These are phyloP conservation scores for Megastigmus dorsalis DNA, from an alignment of 2,888 invertebrate genomes.

Conservation along the genomic window DNA sequence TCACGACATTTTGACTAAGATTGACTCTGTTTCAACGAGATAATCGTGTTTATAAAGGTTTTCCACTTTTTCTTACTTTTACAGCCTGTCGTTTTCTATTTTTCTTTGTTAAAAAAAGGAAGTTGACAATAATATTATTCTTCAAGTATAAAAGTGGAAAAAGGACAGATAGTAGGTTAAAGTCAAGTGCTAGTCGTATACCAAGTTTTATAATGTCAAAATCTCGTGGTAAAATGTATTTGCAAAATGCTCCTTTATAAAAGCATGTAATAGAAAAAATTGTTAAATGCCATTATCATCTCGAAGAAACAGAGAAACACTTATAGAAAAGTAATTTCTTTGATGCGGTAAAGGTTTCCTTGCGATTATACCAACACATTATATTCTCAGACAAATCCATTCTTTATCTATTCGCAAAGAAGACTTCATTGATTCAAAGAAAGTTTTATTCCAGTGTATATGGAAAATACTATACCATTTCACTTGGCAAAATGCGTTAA, in stretches of 20 bases:
- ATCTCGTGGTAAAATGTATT: neutral
- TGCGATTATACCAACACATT: too few relatives aligned
- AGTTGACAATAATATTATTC: neutral
- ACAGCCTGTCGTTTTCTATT: neutral
- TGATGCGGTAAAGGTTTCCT: neutral
- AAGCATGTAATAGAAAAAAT: neutral
- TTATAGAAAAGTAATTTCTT: too few relatives aligned
- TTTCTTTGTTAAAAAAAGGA: slow-evolving; percentile 1
- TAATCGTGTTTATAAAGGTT: slow-evolving; percentile 5
- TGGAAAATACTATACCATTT: too few relatives aligned
- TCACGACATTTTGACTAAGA: slow-evolving; percentile 50
- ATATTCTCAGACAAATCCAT: too few relatives aligned
- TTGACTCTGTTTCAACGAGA: slow-evolving; percentile 55
- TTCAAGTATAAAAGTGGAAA: slow-evolving; percentile 64
- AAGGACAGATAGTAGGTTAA: slow-evolving; percentile 37
- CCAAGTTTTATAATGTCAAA: neutral
- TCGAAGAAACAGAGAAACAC: slow-evolving; percentile 32
- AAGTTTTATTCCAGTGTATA: too few relatives aligned
- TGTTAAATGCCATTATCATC: neutral
- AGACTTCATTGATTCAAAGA: too few relatives aligned
- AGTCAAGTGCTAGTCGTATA: slow-evolving; percentile 4
- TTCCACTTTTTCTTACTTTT: slow-evolving; percentile 7
- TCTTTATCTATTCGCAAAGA: too few relatives aligned
- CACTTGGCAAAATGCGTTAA: slow-evolving; percentile 15
- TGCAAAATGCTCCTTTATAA: slow-evolving; percentile 3